These are phyloP conservation scores for Metacarcinus magister DNA, from an alignment of 2,888 invertebrate species.

Conservation along the genomic window DNA sequence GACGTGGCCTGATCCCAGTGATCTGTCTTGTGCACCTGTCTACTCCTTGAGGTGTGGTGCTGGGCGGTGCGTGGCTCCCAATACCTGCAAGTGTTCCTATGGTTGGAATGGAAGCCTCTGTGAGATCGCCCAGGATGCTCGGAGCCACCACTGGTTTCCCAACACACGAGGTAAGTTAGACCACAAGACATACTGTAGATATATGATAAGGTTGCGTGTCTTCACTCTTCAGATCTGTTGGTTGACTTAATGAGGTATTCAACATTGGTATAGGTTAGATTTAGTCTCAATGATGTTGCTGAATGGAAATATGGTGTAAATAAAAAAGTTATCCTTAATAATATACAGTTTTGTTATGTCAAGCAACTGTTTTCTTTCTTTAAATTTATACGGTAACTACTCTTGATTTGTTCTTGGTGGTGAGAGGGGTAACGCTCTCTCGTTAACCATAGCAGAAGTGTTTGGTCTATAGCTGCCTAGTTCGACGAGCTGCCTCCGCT, in stretches of 20 bases:
- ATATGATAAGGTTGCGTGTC: not conserved
- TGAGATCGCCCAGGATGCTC: not conserved
- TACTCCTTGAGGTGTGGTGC: not conserved
- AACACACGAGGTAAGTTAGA: not conserved
- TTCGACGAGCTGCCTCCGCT: not conserved
- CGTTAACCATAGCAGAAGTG: no score
- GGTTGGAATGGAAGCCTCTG: not conserved
- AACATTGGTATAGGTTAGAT: not conserved
- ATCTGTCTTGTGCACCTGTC: not conserved
- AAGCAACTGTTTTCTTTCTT: not conserved
- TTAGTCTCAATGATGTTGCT: no score
- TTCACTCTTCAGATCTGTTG: not conserved
- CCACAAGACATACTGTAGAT: no score
- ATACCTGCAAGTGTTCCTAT: not conserved
- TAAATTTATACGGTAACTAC: not conserved
- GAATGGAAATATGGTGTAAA: no score
- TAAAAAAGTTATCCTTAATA: not conserved
- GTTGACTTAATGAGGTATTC: not conserved
- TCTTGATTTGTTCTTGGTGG: not conserved
- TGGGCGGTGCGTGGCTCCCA: not conserved
- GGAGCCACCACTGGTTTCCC: not conserved
- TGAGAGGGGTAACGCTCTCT: no score
- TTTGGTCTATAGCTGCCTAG: not conserved
- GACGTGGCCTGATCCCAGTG: not conserved
- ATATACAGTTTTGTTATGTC: not conserved